These are phyloP conservation scores for Hormaphis cornu DNA, from an alignment of 1,140 invertebrate species.

Conservation along the genomic window DNA sequence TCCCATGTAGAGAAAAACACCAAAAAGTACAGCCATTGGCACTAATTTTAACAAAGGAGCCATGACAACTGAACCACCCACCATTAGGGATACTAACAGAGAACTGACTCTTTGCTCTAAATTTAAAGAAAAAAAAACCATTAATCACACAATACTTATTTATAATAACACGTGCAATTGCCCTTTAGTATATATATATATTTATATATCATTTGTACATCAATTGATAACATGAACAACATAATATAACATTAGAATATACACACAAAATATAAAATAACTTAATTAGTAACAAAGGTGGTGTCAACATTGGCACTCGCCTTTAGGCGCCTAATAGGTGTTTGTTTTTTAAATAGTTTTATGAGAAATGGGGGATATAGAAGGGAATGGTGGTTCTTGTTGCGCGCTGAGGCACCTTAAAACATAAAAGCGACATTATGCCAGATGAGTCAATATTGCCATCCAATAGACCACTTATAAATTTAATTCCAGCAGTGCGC, in stretches of 20 bases:
- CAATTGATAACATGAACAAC: neutral
- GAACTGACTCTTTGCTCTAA: slow-evolving; percentile 70
- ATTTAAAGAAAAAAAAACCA: slow-evolving; percentile 36
- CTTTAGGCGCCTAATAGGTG: too few relatives aligned
- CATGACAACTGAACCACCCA: slow-evolving; percentile 75
- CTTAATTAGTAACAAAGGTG: too few relatives aligned
- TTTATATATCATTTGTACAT: neutral
- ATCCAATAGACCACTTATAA: neutral
- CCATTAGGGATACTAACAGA: slow-evolving; percentile 61
- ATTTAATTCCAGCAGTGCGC: neutral
- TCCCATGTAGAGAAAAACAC: slow-evolving; percentile 95
- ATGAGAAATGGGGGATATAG: too few relatives aligned
- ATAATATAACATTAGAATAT: too few relatives aligned
- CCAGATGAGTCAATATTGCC: neutral
- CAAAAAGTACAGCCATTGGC: slow-evolving; percentile 88
- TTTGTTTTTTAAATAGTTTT: too few relatives aligned
- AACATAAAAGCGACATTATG: neutral
- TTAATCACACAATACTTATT: neutral
- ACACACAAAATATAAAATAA: too few relatives aligned
- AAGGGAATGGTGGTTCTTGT: too few relatives aligned
- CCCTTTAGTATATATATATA: neutral
- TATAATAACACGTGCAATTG: too few relatives aligned
- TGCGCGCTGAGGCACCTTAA: neutral
- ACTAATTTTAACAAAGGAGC: slow-evolving; percentile 67
- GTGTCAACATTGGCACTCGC: too few relatives aligned